phyloP scores from a whole-genome alignment of 2,888 invertebrate genomes.

The Deroplatys truncata region DNA sequence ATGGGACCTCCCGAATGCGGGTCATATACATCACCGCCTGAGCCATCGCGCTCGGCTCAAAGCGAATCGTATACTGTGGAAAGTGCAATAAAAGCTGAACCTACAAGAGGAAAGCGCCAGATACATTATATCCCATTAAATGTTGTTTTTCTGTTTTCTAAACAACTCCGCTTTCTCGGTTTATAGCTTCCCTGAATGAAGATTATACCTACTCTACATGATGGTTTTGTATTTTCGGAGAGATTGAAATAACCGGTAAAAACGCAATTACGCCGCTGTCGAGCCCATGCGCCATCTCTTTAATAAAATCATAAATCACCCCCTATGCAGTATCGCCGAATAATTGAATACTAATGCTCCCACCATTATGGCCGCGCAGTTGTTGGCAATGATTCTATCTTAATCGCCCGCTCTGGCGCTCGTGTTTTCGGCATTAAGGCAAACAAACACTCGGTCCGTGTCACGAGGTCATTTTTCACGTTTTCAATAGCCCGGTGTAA shows the following conservation, averaged over 20 bases:
- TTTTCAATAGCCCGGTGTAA: not conserved
- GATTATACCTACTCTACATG: not conserved
- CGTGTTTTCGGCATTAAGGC: not conserved
- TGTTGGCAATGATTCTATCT: not conserved
- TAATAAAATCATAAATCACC: conserved; percentile 10
- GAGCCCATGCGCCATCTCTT: not conserved
- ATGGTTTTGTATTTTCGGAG: not conserved
- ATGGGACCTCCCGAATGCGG: too few relatives aligned
- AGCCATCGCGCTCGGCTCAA: too few relatives aligned
- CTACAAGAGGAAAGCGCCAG: too few relatives aligned
- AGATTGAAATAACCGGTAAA: conserved; percentile 4
- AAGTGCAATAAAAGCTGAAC: too few relatives aligned
- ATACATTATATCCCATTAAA: too few relatives aligned
- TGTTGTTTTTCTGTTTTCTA: not conserved
- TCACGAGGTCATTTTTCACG: not conserved
- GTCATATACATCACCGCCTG: too few relatives aligned
- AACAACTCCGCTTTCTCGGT: not conserved
- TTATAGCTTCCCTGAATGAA: not conserved
- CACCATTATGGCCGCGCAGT: not conserved
- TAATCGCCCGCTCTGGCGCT: not conserved
- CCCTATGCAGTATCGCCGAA: not conserved
- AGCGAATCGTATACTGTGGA: too few relatives aligned
- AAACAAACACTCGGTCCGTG: not conserved
- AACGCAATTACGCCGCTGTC: conserved; percentile 2
- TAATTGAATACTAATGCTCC: conserved; percentile 11